Percentiles rank a stretch among this genome's conserved stretches.
These are phyloP conservation scores for Eristalis tenax DNA, from an alignment of 2,888 invertebrate species.

Conservation along the genomic window DNA sequence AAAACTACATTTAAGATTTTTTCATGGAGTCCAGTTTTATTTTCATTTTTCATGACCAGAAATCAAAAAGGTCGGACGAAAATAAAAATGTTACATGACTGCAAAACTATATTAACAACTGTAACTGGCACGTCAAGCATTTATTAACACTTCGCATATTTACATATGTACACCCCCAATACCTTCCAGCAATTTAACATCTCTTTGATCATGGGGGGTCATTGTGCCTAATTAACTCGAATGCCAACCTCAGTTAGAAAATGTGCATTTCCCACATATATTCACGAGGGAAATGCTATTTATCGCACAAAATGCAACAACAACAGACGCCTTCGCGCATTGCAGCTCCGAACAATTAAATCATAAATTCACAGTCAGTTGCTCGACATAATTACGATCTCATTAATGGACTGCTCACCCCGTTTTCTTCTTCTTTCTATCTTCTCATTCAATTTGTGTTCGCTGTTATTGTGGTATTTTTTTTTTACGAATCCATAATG, in stretches of 20 bases:
- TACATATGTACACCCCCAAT: neutral
- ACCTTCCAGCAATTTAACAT: constrained; percentile 31
- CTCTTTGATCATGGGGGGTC: constrained; percentile 48
- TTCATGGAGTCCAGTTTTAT: no score
- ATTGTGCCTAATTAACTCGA: constrained; percentile 49
- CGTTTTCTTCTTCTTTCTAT: constrained; percentile 21
- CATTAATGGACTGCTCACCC: constrained; percentile 63
- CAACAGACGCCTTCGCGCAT: constrained; percentile 18
- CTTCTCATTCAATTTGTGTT: neutral
- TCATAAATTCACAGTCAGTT: constrained; percentile 70
- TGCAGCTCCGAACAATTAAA: constrained; percentile 57
- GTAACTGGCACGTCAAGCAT: no score
- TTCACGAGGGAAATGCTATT: constrained; percentile 22
- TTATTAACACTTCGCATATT: neutral
- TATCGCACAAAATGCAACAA: constrained; percentile 14
- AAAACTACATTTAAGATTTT: no score
- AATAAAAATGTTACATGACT: no score
- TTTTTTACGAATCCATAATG: constrained; percentile 28
- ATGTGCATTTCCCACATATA: constrained; percentile 36
- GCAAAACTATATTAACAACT: no score
- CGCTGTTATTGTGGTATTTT: neutral
- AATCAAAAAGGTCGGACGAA: no score
- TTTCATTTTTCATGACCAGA: no score
- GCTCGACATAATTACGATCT: constrained; percentile 65
- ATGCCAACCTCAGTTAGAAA: constrained; percentile 26